Evolutionary conservation across 2,888 invertebrate genomes (phyloP), one percentile per base, ranked within the genome.

Genomic region (Pilophorus perplexus): DNA sequence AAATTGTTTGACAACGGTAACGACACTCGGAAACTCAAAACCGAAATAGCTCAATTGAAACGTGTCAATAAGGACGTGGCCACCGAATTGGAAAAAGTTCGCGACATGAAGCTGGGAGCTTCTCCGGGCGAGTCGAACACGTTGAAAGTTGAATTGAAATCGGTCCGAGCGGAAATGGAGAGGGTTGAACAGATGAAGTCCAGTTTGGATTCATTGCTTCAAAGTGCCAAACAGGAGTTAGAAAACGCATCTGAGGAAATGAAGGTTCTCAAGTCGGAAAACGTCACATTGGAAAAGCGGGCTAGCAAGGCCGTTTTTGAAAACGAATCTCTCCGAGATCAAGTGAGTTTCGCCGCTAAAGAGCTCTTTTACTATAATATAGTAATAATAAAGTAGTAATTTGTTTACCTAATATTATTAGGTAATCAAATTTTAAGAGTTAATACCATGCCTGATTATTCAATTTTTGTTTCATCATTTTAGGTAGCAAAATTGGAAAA

Each of bases 221-320:
- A 64, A 23, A 52, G n/a, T 16, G 64, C 50, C 1, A 64, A 54
- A 40, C 27, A 52, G 20, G 52, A 64, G 52, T 3, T 64, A 12
- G 50, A 50, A n/a, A 20, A 40, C 2, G 64, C 64, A 3, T 10
- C 20, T 14, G 22, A 14, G 2, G 64, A 64, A 52, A 50, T 50
- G 27, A 54, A 64, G 14, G 64, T 52, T 23, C 62, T 62, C 62
- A 25, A 22, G 14, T 62, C 62, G 6, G 62, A 62, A 20, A 62
- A 62, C 22, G 4, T 33, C n/a, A 62, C 62, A 3, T 33, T 62
- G 12, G 44, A 44, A 44, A 62, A 62, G 23, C 16, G 62, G n/a
- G 62, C 62, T 8, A 62, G 46, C 48, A 62, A 62, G 33, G 48
- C 46, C 2, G 46, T 33, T 16, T 20, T 62, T 12, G 62, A 62